These are phyloP conservation scores for Megaceryle maxima DNA, from an alignment of 2,113 vertebrate species.

Conservation along the genomic window DNA sequence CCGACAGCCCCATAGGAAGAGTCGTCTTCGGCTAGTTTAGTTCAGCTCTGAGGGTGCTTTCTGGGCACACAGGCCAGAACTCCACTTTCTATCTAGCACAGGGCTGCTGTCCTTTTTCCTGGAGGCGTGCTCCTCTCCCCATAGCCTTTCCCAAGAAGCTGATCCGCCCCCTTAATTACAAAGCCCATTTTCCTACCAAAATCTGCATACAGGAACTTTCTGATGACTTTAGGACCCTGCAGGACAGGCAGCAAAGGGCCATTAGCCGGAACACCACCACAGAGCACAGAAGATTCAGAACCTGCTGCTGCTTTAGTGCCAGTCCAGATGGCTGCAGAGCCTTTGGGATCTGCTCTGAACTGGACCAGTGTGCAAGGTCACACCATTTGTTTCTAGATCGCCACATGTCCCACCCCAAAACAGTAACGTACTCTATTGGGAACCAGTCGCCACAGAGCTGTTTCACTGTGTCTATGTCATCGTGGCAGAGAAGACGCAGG, in stretches of 20 bases:
- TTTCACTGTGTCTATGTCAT: slow-evolving; percentile 99
- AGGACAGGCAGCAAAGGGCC: neutral
- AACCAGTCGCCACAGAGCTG: slow-evolving; percentile 98
- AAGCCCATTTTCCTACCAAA: neutral
- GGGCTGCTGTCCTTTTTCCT: neutral
- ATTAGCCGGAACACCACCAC: neutral
- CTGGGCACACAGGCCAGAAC: neutral
- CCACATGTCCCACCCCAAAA: neutral
- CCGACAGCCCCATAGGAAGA: neutral
- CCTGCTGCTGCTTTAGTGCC: neutral
- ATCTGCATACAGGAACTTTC: neutral
- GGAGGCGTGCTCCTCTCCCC: neutral
- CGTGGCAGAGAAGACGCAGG: slow-evolving; percentile 95
- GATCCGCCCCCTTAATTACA: neutral
- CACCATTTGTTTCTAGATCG: neutral
- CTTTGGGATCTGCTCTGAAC: neutral
- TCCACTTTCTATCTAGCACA: neutral
- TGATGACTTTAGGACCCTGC: neutral
- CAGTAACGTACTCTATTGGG: slow-evolving; percentile 90
- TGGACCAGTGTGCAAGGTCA: no score
- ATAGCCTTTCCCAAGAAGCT: neutral
- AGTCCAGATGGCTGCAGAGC: neutral
- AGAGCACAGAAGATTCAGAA: neutral
- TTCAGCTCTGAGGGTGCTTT: neutral
- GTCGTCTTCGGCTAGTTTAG: rapidly evolving